Percentiles rank a stretch among this genome's conserved stretches.
Conservation (phyloP, 2,113 vertebrate genomes). For the Solea senegalensis region DNA sequence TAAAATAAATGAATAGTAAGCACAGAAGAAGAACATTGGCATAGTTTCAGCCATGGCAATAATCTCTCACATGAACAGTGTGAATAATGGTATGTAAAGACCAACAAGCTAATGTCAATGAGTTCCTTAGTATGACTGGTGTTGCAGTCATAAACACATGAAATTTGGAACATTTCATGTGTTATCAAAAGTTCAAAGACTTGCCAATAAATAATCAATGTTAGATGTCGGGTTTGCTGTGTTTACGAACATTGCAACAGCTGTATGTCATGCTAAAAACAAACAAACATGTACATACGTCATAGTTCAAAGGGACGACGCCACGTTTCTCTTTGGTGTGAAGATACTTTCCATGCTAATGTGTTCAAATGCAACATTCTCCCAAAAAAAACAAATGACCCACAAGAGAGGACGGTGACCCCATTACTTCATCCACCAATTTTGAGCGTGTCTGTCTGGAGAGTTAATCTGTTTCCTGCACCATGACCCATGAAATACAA, state of each 20-base stretch:
- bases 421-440: slow-evolving; percentile 11
- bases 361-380: background rate
- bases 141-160: background rate
- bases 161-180: background rate
- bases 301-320: too few species aligned
- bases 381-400: background rate
- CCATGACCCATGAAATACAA: slow-evolving; percentile 8
- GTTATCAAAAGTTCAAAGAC: background rate
- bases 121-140: too few species aligned
- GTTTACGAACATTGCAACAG: background rate
- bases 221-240: too few species aligned
- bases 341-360: background rate
- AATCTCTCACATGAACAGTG: slow-evolving; percentile 1
- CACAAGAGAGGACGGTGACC: background rate
- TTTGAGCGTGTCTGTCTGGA: background rate
- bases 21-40: background rate
- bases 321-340: background rate
- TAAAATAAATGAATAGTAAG: slow-evolving; percentile 27
- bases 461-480: slow-evolving; percentile 7
- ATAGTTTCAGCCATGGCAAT: background rate
- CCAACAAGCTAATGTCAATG: too few species aligned
- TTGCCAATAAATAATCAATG: background rate
- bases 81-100: too few species aligned
- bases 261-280: background rate
- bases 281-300: background rate